Base-by-base conservation (phyloP, 2,797 vertebrate species). In the Sebastes itinus region DNA sequence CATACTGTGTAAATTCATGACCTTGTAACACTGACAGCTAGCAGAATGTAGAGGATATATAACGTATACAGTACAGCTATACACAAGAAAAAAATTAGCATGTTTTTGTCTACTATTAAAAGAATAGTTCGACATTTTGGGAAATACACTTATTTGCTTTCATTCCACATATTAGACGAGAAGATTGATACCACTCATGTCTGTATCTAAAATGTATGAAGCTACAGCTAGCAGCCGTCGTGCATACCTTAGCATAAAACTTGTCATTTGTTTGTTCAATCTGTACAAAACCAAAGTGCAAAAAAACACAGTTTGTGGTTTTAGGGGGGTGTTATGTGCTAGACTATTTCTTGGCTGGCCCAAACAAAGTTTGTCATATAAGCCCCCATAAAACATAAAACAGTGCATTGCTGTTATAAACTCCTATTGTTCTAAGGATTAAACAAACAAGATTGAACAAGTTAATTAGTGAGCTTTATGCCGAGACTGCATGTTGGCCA, bases 11-110 rank as follows among this genome's bases (percentile, higher is more conserved):
- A 66, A 61, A 55, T 52, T 16, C 32, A 14, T 68, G 35, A 62
- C 62, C 32, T 67, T 56, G 42, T 67, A 64, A 69, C 13, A 61
- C 35, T 61, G 59, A 72, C 74, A 67, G 33, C 46, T n/a, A 56
- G 46, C 22, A 33, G 52, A 14, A 64, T 20, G 14, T 20, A 63
- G 2, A 64, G 38, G 38, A 42, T 42, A 16, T 27, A 59, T 18
- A 30, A 13, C 25, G 18, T 18, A 30, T 10, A 58, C 6, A 25
- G 22, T 38, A 42, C 27, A 59, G 2, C 33, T 22, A 65, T 16
- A 52, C 35, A 13, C 35, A 13, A 35, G 35, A 35, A 35, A 13
- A 13, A 13, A 35, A 35, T 13, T 13, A 1, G 12, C 14, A 52
- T 49, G 56, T 49, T 60, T 77, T 28, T 56, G 35, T 35, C 35